phyloP scores from a whole-genome alignment of 2,888 invertebrate genomes.

The Liposcelis brunnea region DNA sequence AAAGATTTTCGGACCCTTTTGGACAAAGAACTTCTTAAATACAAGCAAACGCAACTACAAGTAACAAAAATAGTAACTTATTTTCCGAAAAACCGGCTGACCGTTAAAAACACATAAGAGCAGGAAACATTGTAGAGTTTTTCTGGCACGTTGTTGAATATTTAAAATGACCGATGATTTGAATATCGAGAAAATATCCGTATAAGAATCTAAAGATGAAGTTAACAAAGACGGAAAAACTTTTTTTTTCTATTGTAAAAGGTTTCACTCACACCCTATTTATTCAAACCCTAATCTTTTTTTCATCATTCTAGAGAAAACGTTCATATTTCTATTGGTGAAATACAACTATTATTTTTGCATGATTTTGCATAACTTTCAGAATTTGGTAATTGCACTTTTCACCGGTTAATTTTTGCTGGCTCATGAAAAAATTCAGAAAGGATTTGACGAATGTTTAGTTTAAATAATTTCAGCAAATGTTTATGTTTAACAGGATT shows the following conservation, averaged over 20 bases:
- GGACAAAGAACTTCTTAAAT: constrained; percentile 2
- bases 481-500: too few species aligned
- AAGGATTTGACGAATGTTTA: too few species aligned
- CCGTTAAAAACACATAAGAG: too few species aligned
- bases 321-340: too few species aligned
- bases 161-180: constrained; percentile 5
- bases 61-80: neutral
- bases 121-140: neutral
- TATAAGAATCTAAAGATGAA: neutral
- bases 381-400: too few species aligned
- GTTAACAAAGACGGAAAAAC: neutral
- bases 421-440: too few species aligned
- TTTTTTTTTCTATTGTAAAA: neutral
- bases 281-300: too few species aligned
- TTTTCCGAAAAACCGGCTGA: neutral
- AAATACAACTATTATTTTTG: too few species aligned
- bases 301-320: too few species aligned
- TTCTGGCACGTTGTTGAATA: neutral
- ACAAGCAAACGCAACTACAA: neutral
- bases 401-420: too few species aligned
- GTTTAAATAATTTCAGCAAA: too few species aligned
- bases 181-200: neutral
- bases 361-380: too few species aligned
- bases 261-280: neutral
- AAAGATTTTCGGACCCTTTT: neutral